Conservation (phyloP, 2,113 vertebrate genomes). For the Seriola quinqueradiata region DNA sequence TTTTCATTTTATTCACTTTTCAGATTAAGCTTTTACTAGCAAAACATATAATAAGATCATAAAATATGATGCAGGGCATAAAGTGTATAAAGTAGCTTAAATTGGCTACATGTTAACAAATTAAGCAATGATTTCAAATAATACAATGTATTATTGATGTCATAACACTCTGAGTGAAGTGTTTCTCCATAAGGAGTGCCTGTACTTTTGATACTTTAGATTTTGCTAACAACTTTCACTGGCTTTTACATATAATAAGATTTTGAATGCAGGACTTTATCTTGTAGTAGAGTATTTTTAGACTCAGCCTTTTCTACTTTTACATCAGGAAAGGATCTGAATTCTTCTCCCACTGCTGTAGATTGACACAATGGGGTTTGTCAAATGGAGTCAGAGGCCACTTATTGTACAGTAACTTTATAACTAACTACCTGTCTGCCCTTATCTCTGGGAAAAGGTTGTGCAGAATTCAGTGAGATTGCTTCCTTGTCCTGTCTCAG, state of each 20-base stretch:
- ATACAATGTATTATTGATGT: neutral
- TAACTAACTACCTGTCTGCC: neutral
- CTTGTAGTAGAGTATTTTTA: neutral
- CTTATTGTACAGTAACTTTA: slow-evolving; percentile 1
- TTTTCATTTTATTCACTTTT: neutral
- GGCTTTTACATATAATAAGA: neutral
- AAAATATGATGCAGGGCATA: neutral
- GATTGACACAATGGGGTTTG: neutral
- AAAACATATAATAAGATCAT: neutral
- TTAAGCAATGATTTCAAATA: too few relatives aligned
- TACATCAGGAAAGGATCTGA: too few relatives aligned
- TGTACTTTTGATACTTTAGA: too few relatives aligned
- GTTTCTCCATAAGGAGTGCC: too few relatives aligned
- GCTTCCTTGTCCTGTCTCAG: neutral
- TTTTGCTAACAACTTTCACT: too few relatives aligned
- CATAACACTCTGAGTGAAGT: too few relatives aligned
- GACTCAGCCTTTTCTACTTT: neutral
- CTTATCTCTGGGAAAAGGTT: neutral
- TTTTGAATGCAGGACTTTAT: neutral
- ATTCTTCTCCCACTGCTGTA: too few relatives aligned
- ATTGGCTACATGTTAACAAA: neutral
- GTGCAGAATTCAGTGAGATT: neutral
- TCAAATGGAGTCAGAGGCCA: neutral
- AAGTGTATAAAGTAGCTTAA: too few relatives aligned
- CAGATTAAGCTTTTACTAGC: neutral